A percentile compares a stretch with the other conserved stretches of the same genome.
These are phyloP conservation scores for Oxystoma pomonae DNA, from an alignment of 2,888 invertebrate genomes.

Conservation along the genomic window DNA sequence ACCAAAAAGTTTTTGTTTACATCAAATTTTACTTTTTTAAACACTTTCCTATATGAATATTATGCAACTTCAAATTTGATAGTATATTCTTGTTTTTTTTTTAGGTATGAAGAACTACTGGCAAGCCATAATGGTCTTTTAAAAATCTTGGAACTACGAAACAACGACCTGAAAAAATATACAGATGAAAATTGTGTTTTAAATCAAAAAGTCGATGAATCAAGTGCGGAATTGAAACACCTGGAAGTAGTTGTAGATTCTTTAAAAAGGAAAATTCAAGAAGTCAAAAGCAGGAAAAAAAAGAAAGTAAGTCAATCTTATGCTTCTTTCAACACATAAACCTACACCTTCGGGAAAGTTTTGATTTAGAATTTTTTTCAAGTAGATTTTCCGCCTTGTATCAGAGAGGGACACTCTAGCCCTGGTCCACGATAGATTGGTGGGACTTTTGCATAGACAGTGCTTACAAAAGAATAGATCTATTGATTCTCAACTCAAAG, in stretches of 20 bases:
- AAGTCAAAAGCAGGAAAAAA: constrained; percentile 36
- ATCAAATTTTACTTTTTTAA: no score
- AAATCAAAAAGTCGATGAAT: constrained; percentile 32
- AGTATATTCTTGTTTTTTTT: constrained; percentile 8
- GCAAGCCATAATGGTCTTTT: constrained; percentile 40
- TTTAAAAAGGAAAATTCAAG: constrained; percentile 34
- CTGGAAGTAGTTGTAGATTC: constrained; percentile 29
- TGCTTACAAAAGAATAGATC: constrained; percentile 39
- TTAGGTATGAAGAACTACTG: constrained; percentile 41
- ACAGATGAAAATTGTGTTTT: constrained; percentile 36
- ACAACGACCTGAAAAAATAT: constrained; percentile 37
- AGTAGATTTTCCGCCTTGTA: constrained; percentile 35
- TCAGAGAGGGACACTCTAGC: constrained; percentile 38
- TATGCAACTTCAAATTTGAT: background rate
- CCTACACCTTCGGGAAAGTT: no score
- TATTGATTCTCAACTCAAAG: constrained; percentile 31
- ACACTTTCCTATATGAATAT: no score
- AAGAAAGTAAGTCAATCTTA: constrained; percentile 29
- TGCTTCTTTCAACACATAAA: background rate
- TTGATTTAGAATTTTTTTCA: constrained; percentile 14
- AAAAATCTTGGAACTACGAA: constrained; percentile 38
- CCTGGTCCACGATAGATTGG: constrained; percentile 39
- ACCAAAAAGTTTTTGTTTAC: no score
- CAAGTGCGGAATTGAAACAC: constrained; percentile 27
- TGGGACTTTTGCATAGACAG: constrained; percentile 37